Percentiles rank a stretch among this genome's conserved stretches.
These are phyloP conservation scores for Cyanoliseus patagonus DNA, from an alignment of 2,113 vertebrate genomes.

Conservation along the genomic window DNA sequence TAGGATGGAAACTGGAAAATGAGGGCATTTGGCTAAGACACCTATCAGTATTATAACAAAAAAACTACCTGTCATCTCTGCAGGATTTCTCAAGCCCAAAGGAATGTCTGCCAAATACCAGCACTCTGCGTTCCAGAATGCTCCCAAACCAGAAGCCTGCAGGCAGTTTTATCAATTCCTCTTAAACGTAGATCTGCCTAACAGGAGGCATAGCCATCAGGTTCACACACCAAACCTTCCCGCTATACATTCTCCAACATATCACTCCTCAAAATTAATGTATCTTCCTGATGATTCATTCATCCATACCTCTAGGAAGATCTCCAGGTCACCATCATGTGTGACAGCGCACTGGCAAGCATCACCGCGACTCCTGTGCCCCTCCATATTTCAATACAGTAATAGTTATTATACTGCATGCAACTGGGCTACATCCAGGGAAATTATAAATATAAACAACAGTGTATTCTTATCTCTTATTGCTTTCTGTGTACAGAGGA, in stretches of 20 bases:
- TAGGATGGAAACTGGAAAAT: neutral
- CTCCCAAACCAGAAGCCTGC: neutral
- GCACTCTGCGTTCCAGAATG: neutral
- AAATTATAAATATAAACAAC: neutral
- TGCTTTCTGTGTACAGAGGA: neutral
- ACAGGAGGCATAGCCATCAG: accelerated
- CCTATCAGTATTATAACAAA: neutral
- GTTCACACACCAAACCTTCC: neutral
- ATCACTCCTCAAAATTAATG: neutral
- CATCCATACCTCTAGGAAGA: neutral
- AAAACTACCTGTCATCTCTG: neutral
- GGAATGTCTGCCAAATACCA: neutral
- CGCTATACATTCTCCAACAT: neutral
- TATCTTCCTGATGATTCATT: neutral
- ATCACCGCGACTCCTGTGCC: neutral
- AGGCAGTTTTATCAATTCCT: neutral
- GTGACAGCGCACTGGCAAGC: neutral
- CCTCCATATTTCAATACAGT: neutral
- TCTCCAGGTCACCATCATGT: neutral
- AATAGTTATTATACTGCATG: neutral
- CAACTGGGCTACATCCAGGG: neutral
- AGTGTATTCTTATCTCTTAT: neutral
- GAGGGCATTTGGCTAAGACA: neutral
- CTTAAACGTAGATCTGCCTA: neutral
- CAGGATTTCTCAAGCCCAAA: neutral